phyloP scores from a whole-genome alignment of 2,113 vertebrate genomes.

The human region DNA sequence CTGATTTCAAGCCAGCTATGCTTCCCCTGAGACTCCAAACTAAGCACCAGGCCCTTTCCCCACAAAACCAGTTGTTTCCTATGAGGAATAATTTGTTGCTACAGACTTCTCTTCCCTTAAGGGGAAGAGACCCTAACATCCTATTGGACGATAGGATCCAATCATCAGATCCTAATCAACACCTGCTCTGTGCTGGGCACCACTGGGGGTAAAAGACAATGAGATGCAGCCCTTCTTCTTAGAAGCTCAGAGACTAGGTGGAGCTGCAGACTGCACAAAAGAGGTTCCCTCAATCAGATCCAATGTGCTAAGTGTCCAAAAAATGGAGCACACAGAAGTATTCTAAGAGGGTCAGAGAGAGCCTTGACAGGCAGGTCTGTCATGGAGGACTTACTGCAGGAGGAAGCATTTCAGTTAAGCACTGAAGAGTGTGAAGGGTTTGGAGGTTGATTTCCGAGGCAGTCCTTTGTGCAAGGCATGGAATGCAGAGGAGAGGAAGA shows the following conservation, averaged over 20 bases:
- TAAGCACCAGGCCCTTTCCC: background rate
- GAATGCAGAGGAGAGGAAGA: background rate
- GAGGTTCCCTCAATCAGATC: background rate
- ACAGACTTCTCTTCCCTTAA: background rate
- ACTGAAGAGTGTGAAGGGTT: background rate
- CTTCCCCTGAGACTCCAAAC: background rate
- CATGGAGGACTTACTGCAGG: background rate
- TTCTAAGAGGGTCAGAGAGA: background rate
- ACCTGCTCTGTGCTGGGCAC: background rate
- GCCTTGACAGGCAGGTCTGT: background rate
- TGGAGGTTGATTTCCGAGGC: background rate
- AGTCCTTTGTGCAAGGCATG: background rate
- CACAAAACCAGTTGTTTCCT: background rate
- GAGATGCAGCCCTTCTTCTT: background rate
- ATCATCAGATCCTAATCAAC: too few species aligned
- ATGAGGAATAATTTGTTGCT: background rate
- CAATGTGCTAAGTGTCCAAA: background rate
- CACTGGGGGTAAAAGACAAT: background rate
- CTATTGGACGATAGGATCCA: too few species aligned
- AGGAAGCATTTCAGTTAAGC: background rate
- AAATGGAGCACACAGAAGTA: background rate
- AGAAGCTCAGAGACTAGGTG: background rate
- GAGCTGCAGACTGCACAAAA: background rate
- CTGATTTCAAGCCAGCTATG: background rate
- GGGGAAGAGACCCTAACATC: background rate